Base-by-base conservation (phyloP, 2,888 invertebrate species). In the Aphrophora alni region DNA sequence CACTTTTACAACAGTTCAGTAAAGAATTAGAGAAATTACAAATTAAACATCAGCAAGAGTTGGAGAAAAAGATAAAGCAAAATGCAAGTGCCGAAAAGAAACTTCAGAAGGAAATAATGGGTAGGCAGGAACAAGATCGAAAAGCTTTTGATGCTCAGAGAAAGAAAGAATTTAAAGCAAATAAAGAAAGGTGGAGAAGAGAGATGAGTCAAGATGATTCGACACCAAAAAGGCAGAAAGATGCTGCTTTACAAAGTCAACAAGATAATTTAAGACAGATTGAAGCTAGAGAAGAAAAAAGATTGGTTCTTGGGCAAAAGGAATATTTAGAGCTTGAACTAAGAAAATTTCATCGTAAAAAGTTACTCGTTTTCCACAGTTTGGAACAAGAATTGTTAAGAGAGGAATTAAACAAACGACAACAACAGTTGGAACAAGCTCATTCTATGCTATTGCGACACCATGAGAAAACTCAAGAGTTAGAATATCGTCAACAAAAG, bases 161-260 rank as follows among this genome's bases (percentile, higher is more conserved):
- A 90, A 97, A 98, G 90, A 95, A 96, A 89, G 98, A 99, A 89
- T 99, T 99, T 90, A 96, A 96, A 90, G 95, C 95, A 76, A 98
- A 95, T 88, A 99, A 98, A 90, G 99, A 99, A 88, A 90, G 97
- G 85, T 97, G 98, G 95, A 99, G 98, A 93, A 92, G 95, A 86
- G 97, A 97, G 87, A 91, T 97, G 84, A 96, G 95, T 73, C 94
- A 95, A 91, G 97, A 97, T 88, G 97, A 97, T 88, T 94, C 95
- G 79, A 97, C 97, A 86, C 96, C 97, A 78, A 97, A 97, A 89
- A 91, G 97, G 86, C 96, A 97, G 89, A 91, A 96, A 84, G 97
- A 97, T 88, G 95, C 96, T 83, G 96, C 96, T 81, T 90, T 97
- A 87, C 97, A 97, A 92, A 93, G 94, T 87, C 97, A 97, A 87